phyloP scores from a whole-genome alignment of 1,140 invertebrate genomes.

The Nasonia longicornis region DNA sequence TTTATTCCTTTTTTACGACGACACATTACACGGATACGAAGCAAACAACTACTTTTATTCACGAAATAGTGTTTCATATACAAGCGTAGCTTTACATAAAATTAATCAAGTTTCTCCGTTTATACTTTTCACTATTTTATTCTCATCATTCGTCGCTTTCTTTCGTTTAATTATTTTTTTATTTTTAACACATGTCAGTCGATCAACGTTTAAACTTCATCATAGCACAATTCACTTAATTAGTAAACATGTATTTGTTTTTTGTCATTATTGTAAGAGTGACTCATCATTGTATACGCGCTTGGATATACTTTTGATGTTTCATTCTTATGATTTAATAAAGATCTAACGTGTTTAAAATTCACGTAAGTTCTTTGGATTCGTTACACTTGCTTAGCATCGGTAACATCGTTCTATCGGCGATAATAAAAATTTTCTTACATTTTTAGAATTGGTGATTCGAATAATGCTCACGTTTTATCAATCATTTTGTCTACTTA shows the following conservation, averaged over 20 bases:
- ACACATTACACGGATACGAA: slow-evolving; percentile 58
- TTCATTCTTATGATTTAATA: slow-evolving; percentile 34
- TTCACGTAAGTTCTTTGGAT: slow-evolving; percentile 44
- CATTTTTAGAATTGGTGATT: background rate
- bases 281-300: slow-evolving; percentile 26
- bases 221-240: slow-evolving; percentile 25
- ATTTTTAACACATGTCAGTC: slow-evolving; percentile 50
- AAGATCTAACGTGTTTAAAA: slow-evolving; percentile 34
- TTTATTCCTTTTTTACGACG: slow-evolving; percentile 49
- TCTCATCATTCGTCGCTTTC: slow-evolving; percentile 44
- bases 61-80: slow-evolving; percentile 62
- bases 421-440: slow-evolving; percentile 22
- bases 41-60: slow-evolving; percentile 63
- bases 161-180: slow-evolving; percentile 48
- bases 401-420: background rate
- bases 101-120: slow-evolving; percentile 53
- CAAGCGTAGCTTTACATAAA: slow-evolving; percentile 63
- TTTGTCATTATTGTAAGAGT: slow-evolving; percentile 9
- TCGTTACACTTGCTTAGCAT: slow-evolving; percentile 27
- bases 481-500: slow-evolving; percentile 31
- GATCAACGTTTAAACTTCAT: slow-evolving; percentile 35
- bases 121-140: slow-evolving; percentile 51
- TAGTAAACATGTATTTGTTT: slow-evolving; percentile 28
- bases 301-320: slow-evolving; percentile 28
- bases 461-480: slow-evolving; percentile 12